Percentiles rank a stretch among this genome's conserved stretches.
Conservation (phyloP, 2,797 vertebrate genomes). For the Anguilla anguilla region DNA sequence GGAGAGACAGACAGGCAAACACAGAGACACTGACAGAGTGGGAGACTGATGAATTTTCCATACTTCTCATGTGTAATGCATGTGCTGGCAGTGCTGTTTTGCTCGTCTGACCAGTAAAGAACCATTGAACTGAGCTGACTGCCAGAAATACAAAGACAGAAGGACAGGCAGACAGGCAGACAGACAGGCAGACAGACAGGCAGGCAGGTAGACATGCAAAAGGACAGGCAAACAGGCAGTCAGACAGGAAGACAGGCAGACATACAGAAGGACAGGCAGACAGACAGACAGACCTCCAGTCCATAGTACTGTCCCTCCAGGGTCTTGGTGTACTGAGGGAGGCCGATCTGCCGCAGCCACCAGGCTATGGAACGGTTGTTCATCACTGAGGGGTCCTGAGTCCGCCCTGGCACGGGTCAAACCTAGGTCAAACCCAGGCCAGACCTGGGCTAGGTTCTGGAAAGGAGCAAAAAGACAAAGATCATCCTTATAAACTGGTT, state of each 20-base stretch:
- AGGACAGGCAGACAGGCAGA: too few species aligned
- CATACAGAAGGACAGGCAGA: not conserved
- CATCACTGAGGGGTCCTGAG: slow-evolving; percentile 61
- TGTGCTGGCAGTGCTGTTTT: too few species aligned
- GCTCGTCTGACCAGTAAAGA: not conserved
- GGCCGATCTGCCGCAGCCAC: slow-evolving; percentile 73
- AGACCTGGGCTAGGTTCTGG: not conserved
- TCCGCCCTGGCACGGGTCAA: not conserved
- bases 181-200: too few species aligned
- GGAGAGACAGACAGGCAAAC: not conserved
- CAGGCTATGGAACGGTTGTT: slow-evolving; percentile 76
- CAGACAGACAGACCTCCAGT: slow-evolving; percentile 66
- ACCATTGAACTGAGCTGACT: not conserved
- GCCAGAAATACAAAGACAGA: not conserved
- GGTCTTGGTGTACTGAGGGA: slow-evolving; percentile 71
- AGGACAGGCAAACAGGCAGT: too few species aligned
- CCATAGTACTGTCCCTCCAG: slow-evolving; percentile 75
- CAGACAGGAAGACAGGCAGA: not conserved
- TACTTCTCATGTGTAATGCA: too few species aligned
- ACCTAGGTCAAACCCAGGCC: not conserved
- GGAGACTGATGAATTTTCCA: too few species aligned
- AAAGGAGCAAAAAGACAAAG: not conserved
- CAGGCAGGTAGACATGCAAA: too few species aligned
- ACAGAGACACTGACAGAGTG: not conserved
- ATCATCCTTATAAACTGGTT: not conserved